Conservation (phyloP, 2,888 invertebrate species). For the Leucoma salicis region DNA sequence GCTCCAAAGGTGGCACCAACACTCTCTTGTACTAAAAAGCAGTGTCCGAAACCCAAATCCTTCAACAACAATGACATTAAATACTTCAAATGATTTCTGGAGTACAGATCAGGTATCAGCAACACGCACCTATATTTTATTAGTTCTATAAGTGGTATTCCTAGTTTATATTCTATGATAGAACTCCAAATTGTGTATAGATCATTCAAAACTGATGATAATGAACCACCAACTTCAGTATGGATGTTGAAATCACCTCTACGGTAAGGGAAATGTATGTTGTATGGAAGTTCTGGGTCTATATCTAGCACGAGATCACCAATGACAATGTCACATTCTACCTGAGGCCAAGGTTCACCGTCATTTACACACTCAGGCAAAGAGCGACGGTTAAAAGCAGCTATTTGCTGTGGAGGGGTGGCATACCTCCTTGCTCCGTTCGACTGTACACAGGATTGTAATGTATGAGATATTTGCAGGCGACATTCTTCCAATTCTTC, state of each 20-base stretch:
- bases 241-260: conserved; percentile 95
- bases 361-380: conserved; percentile 85
- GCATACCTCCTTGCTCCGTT: conserved; percentile 91
- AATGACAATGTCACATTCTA: conserved; percentile 85
- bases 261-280: conserved; percentile 94
- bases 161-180: conserved; percentile 88
- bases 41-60: conserved; percentile 92
- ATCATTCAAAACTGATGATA: conserved; percentile 91
- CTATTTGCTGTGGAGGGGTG: conserved; percentile 94
- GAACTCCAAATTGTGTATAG: conserved; percentile 94
- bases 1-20: conserved; percentile 78
- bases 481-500: conserved; percentile 93
- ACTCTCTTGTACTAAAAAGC: conserved; percentile 90
- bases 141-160: conserved; percentile 86
- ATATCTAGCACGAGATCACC: conserved; percentile 90
- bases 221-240: conserved; percentile 90
- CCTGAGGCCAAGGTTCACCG: conserved; percentile 84
- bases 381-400: conserved; percentile 92
- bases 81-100: conserved; percentile 91
- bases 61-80: conserved; percentile 89
- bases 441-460: conserved; percentile 93
- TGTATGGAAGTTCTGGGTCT: conserved; percentile 87
- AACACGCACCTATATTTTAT: conserved; percentile 93
- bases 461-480: conserved; percentile 90
- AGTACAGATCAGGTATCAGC: conserved; percentile 94